A percentile compares a stretch with the other conserved stretches of the same genome.
Conservation (phyloP, 2,888 invertebrate species). For the Polydesmus complanatus region DNA sequence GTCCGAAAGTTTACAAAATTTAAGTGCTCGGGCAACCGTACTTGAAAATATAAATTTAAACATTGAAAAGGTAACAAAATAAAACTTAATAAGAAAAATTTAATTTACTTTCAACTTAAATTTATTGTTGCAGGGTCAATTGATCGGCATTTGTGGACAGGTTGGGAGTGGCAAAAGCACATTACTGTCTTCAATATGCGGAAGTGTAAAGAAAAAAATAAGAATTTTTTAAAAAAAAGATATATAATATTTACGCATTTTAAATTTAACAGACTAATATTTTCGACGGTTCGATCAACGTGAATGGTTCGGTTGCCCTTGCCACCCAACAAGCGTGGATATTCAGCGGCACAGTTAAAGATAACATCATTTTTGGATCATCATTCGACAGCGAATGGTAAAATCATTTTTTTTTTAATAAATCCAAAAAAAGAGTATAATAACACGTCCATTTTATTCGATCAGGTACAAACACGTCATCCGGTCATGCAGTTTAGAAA, state of each 20-base stretch:
- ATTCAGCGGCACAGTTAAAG: slow-evolving; percentile 33
- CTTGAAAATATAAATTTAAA: slow-evolving; percentile 3
- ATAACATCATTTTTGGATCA: slow-evolving; percentile 36
- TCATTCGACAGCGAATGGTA: slow-evolving; percentile 27
- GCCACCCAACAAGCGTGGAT: slow-evolving; percentile 37
- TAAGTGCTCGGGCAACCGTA: neutral
- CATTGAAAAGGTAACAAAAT: slow-evolving; percentile 11
- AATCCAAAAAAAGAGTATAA: slow-evolving; percentile 7
- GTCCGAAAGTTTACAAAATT: neutral
- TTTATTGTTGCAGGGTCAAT: slow-evolving; percentile 30
- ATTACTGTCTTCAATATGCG: slow-evolving; percentile 39
- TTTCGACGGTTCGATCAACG: slow-evolving; percentile 29
- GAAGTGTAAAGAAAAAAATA: slow-evolving; percentile 32
- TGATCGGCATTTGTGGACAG: slow-evolving; percentile 43
- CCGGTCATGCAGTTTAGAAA: slow-evolving; percentile 32
- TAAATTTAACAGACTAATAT: slow-evolving; percentile 1
- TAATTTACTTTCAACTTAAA: neutral
- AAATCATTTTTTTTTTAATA: slow-evolving; percentile 3
- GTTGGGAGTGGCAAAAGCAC: slow-evolving; percentile 46
- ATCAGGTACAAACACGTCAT: slow-evolving; percentile 33
- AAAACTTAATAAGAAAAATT: neutral
- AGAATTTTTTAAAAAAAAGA: neutral
- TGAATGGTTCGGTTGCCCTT: slow-evolving; percentile 33
- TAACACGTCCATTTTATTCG: too few species aligned
- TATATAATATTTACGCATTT: neutral